Evolutionary conservation across 1,140 invertebrate species (phyloP).

Genomic region (Cecropterus lyciades): DNA sequence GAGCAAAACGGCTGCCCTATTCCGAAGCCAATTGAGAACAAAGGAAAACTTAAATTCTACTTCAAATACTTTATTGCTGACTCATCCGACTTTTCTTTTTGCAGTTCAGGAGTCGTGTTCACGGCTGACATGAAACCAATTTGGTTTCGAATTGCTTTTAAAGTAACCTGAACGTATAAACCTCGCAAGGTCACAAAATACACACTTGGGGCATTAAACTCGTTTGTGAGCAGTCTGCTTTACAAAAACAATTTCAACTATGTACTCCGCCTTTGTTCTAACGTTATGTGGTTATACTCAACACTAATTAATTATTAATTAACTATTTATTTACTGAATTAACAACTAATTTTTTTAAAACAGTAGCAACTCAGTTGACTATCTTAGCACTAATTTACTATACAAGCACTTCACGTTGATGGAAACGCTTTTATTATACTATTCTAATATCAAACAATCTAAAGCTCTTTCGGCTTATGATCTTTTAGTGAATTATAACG

Average conservation of each 20-base stretch:
- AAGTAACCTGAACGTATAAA: constrained; percentile 2
- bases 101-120: neutral
- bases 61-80: constrained; percentile 7
- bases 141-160: constrained; percentile 10
- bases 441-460: no score
- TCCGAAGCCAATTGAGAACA: constrained; percentile 9
- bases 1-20: neutral
- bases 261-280: no score
- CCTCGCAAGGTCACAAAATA: constrained; percentile 13
- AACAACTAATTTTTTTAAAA: no score
- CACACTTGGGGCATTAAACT: constrained; percentile 5
- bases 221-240: constrained; percentile 1
- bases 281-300: no score
- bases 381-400: no score
- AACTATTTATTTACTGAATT: no score
- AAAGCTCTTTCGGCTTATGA: no score
- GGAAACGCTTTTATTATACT: no score
- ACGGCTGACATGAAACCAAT: constrained; percentile 14
- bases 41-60: constrained; percentile 7
- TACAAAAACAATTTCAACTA: neutral
- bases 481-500: no score
- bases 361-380: no score
- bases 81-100: constrained; percentile 3
- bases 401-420: no score
- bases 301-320: no score